Conservation (phyloP, 2,888 invertebrate genomes). For the Nomada ruficornis region DNA sequence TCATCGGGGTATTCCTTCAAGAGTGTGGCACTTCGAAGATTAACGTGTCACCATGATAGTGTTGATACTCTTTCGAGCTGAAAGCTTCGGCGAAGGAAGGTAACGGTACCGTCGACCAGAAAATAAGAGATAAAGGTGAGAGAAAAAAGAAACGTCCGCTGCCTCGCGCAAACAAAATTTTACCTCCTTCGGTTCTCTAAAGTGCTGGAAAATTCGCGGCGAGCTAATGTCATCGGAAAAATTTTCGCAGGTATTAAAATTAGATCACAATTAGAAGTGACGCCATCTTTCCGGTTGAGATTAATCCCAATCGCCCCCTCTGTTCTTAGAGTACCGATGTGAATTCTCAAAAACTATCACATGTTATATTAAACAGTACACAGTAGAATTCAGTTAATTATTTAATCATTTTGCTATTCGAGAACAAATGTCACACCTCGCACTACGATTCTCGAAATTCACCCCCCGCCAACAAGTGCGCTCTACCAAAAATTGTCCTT, state of each 20-base stretch:
- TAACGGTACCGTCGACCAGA: constrained; percentile 41
- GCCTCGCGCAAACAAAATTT: constrained; percentile 20
- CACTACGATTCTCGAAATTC: too few species aligned
- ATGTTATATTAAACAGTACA: too few species aligned
- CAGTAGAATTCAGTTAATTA: too few species aligned
- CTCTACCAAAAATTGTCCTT: too few species aligned
- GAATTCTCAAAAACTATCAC: too few species aligned
- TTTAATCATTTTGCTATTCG: too few species aligned
- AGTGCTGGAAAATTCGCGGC: not conserved
- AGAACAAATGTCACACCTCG: too few species aligned
- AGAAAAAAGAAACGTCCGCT: not conserved
- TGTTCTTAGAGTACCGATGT: too few species aligned
- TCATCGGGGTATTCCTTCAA: constrained; percentile 46
- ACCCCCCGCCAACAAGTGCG: too few species aligned
- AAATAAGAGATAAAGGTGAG: constrained; percentile 46
- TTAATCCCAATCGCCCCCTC: too few species aligned
- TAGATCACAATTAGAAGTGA: too few species aligned
- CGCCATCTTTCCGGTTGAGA: too few species aligned
- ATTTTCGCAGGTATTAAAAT: not conserved
- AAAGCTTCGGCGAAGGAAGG: constrained; percentile 33
- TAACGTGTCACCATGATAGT: constrained; percentile 55
- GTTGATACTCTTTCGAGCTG: constrained; percentile 56
- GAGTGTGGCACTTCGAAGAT: constrained; percentile 59
- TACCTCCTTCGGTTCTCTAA: not conserved
- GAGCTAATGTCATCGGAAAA: not conserved